Percentiles rank a stretch among this genome's conserved stretches.
These are phyloP conservation scores for Eupithecia inturbata DNA, from an alignment of 2,888 invertebrate species.

Conservation along the genomic window DNA sequence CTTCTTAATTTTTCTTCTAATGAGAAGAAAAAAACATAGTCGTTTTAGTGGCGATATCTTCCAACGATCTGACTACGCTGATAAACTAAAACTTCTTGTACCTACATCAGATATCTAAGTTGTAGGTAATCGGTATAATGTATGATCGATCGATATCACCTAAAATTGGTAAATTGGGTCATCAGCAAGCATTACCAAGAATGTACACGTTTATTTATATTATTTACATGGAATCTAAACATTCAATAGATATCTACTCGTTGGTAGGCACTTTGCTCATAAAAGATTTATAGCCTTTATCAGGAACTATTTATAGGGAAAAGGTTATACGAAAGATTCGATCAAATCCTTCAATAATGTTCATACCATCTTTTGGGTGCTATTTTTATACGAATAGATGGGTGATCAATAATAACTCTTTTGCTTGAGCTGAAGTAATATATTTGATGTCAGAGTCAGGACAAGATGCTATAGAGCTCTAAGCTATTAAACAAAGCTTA, in stretches of 20 bases:
- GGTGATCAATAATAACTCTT: conserved; percentile 4
- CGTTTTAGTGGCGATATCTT: neutral
- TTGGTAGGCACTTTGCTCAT: conserved; percentile 17
- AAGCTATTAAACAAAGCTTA: conserved; percentile 39
- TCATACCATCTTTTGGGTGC: conserved; percentile 3
- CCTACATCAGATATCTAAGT: neutral
- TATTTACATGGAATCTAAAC: neutral
- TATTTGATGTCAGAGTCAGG: neutral
- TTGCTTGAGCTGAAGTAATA: neutral
- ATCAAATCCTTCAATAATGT: conserved; percentile 24
- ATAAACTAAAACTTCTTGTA: neutral
- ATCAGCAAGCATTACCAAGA: neutral
- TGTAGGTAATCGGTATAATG: neutral
- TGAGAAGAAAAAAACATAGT: neutral
- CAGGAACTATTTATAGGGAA: conserved; percentile 27
- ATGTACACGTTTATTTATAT: neutral
- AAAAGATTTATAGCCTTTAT: conserved; percentile 32
- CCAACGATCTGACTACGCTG: neutral
- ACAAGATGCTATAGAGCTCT: conserved; percentile 12
- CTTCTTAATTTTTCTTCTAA: too few species aligned
- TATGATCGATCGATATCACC: neutral
- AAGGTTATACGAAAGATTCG: conserved; percentile 21
- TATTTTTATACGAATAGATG: conserved; percentile 2
- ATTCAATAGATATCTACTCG: conserved; percentile 9
- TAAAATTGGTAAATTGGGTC: neutral